A percentile compares a stretch with the other conserved stretches of the same genome.
Evolutionary conservation across 92 coral and sea anemone species (phyloP).

Genomic region (Virgularia gustaviana): DNA sequence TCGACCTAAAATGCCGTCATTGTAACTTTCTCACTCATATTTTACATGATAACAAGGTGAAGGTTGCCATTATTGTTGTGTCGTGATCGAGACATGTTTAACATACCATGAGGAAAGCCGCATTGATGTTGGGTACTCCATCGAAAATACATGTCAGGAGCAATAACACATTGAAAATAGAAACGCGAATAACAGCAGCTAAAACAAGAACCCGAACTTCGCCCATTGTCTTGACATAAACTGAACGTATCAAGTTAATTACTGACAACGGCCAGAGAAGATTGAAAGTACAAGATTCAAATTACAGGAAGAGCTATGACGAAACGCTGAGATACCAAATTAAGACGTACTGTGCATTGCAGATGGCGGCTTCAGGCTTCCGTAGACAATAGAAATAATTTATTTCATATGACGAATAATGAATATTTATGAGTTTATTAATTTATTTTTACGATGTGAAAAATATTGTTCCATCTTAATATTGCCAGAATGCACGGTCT

Average conservation of each 20-base stretch:
- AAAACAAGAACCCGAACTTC: constrained; percentile 17
- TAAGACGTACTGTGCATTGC: too few relatives aligned
- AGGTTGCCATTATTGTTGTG: background rate
- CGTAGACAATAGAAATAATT: too few relatives aligned
- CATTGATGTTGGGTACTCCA: constrained; percentile 27
- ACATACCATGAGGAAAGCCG: constrained; percentile 26
- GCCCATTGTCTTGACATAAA: constrained; percentile 18
- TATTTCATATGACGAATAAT: too few relatives aligned
- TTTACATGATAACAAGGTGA: too few relatives aligned
- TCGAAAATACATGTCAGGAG: constrained; percentile 22
- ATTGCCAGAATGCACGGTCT: background rate
- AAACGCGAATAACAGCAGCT: constrained; percentile 14
- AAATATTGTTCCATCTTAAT: background rate
- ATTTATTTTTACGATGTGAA: background rate
- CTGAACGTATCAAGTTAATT: background rate
- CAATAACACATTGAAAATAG: constrained; percentile 19
- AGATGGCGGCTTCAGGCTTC: too few relatives aligned
- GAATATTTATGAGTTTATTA: too few relatives aligned
- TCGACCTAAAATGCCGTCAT: too few relatives aligned
- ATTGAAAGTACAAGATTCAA: background rate
- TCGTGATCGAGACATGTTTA: background rate
- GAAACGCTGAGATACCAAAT: too few relatives aligned
- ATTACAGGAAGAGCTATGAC: constrained; percentile 6
- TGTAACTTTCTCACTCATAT: too few relatives aligned
- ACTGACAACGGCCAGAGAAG: background rate